Evolutionary conservation across 2,113 vertebrate genomes (phyloP), one percentile per base, ranked within the genome.

Genomic region (Hiodon tergisus): DNA sequence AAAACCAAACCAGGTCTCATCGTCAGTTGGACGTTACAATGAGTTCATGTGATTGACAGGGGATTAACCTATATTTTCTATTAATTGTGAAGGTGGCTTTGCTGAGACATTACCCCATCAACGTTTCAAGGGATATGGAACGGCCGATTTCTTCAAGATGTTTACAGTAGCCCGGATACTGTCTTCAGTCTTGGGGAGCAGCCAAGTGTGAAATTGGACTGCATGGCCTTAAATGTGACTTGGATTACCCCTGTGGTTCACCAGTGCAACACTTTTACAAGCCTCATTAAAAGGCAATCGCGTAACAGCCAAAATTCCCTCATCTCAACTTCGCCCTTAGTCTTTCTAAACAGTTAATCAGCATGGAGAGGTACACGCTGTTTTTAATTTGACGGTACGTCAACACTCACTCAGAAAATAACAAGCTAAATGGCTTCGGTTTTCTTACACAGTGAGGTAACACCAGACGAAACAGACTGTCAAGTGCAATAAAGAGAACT

Each of bases 131-230:
- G 47, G 65, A 17, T 57, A 52, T 5, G 13, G 61, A 53, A 74
- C 59, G 73, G 63, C 54, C 65, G 59, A 53, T 63, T 51, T 54
- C 31, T 67, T 16, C 63, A 58, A 46, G 3, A 58, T 10, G 50
- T n/a, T 53, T n/a, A 48, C 54, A 67, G 46, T 17, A 3, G 63
- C 54, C 13, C 55, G 31, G 51, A 55, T 31, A 71, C 61, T 79
- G 51, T 51, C 65, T 65, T 13, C 78, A 74, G 77, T 76, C 75
- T 67, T 65, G 77, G 60, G 53, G 65, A 78, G 78, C 78, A 80
- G 65, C 75, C 71, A 76, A 54, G 71, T 76, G 57, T 74, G 76
- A 80, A 81, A 85, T 80, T 82, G 71, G 60, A 75, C 13, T 9
- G 58, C 63, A 61, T 47, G 71, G 63, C n/a, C n/a, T 14, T 77